Evolutionary conservation across 2,113 vertebrate species (phyloP).

Genomic region (Xenopus laevis): DNA sequence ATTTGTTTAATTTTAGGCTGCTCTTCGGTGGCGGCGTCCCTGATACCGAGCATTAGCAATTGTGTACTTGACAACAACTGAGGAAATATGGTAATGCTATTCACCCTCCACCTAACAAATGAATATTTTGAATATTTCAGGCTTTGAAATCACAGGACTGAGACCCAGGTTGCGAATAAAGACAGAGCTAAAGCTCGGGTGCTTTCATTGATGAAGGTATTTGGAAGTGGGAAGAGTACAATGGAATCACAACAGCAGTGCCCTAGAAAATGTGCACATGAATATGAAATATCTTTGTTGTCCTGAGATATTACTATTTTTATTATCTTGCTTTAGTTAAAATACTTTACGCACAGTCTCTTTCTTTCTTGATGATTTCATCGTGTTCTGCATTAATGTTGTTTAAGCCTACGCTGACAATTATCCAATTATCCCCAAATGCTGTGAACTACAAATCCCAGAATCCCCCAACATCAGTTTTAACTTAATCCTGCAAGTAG

Average conservation of each 20-base stretch:
- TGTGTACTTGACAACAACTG: conserved; percentile 35
- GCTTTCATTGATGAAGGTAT: not conserved
- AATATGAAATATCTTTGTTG: too few species aligned
- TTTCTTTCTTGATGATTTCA: too few species aligned
- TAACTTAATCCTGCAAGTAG: too few species aligned
- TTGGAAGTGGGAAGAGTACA: conserved; percentile 1
- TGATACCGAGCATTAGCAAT: conserved; percentile 34
- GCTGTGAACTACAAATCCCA: too few species aligned
- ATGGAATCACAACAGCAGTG: not conserved
- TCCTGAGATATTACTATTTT: too few species aligned
- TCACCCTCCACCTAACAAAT: conserved; percentile 32
- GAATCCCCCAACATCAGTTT: too few species aligned
- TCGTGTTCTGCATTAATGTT: too few species aligned
- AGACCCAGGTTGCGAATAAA: conserved; percentile 29
- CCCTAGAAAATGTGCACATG: not conserved
- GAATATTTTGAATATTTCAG: conserved; percentile 38
- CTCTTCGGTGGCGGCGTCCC: conserved; percentile 1
- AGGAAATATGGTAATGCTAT: conserved; percentile 43
- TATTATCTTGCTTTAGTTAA: too few species aligned
- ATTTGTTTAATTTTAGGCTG: conserved; percentile 37
- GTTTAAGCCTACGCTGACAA: too few species aligned
- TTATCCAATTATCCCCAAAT: too few species aligned
- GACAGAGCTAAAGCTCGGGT: conserved; percentile 6
- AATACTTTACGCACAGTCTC: too few species aligned
- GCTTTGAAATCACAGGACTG: conserved; percentile 41